These are phyloP conservation scores for Phortica variegata DNA, from an alignment of 1,140 invertebrate species.

Conservation along the genomic window DNA sequence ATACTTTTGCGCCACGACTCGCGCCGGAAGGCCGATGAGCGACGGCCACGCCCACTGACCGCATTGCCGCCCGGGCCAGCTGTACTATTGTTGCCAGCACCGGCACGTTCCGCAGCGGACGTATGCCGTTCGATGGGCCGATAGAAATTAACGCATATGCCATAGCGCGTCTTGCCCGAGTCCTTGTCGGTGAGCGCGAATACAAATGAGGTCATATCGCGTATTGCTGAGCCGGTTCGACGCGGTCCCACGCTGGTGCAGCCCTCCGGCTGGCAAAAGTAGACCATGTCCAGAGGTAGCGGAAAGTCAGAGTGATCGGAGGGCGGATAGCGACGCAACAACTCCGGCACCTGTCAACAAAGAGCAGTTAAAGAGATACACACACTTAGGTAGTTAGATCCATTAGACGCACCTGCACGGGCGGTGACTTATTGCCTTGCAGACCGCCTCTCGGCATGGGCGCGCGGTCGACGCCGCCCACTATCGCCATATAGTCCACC, in stretches of 20 bases:
- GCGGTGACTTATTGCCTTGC: slow-evolving; percentile 64
- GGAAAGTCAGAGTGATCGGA: slow-evolving; percentile 98
- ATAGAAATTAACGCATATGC: slow-evolving; percentile 98
- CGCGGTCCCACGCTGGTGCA: slow-evolving; percentile 88
- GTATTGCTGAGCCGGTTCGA: slow-evolving; percentile 68
- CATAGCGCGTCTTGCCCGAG: slow-evolving; percentile 86
- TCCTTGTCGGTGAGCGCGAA: slow-evolving; percentile 99
- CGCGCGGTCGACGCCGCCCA: slow-evolving; percentile 77
- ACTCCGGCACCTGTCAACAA: slow-evolving; percentile 71
- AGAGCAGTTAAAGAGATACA: slow-evolving; percentile 8
- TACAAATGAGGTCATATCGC: slow-evolving; percentile 95
- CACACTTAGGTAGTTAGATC: background rate
- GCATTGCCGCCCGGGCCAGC: slow-evolving; percentile 10
- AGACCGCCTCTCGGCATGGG: slow-evolving; percentile 61
- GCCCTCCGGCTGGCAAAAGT: slow-evolving; percentile 99
- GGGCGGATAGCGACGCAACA: slow-evolving; percentile 93
- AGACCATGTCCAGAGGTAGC: slow-evolving; percentile 95
- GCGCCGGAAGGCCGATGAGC: slow-evolving; percentile 69
- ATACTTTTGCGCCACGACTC: slow-evolving; percentile 88
- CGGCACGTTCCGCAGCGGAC: slow-evolving; percentile 7
- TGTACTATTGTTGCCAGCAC: slow-evolving; percentile 28
- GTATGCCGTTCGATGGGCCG: slow-evolving; percentile 74
- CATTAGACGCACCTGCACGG: slow-evolving; percentile 68
- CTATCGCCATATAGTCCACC: slow-evolving; percentile 95
- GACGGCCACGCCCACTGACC: slow-evolving; percentile 39